Evolutionary conservation across 2,113 vertebrate species (phyloP), one percentile per base, ranked within the genome.

Genomic region (Rafetus swinhoei): DNA sequence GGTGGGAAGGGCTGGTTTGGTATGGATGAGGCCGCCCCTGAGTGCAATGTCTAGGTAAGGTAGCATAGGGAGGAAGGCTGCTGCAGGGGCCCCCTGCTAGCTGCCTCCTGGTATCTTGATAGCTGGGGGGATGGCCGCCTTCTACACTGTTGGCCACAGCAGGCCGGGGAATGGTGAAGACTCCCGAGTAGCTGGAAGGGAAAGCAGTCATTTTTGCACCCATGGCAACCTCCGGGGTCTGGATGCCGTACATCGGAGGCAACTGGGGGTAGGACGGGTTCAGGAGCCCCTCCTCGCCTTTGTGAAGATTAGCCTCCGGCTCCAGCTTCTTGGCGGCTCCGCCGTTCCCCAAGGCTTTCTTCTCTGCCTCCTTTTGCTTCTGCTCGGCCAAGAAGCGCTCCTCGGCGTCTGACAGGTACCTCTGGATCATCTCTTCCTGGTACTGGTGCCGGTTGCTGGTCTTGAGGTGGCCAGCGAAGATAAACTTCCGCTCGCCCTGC

Each of bases 391-490:
- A 65, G 82, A 99, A 99, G 13, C 99, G 98, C 4, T 99, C 99
- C 97, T 99, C 98, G 0, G 99, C 99, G 0, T 99, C 99, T 1
- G 97, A 69, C 0, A 99, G 98, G 98, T 99, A 99, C 84, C 98
- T 97, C 92, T 99, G 99, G 98, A 99, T 99, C 99, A 99, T 99
- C 97, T 99, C 99, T 97, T 99, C 99, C 97, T 99, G 99, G 96
- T 99, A 99, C 24, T 99, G 99, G 97, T 99, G 99, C 9, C 99
- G 97, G 97, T 97, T 98, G 96, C 99, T 99, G 97, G 99, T 99
- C 69, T 99, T 99, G 93, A 99, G 98, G 50, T 98, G 98, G 50
- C 99, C 98, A 8, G 99, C 98, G 0, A 99, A 99, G 96, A 99
- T 98, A 94, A 99, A 98, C 87, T 98, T 99, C 69, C 99, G 98